Percentiles rank a stretch among this genome's conserved stretches.
phyloP scores from a whole-genome alignment of 2,888 invertebrate species.

The Acanthosoma haemorrhoidale region DNA sequence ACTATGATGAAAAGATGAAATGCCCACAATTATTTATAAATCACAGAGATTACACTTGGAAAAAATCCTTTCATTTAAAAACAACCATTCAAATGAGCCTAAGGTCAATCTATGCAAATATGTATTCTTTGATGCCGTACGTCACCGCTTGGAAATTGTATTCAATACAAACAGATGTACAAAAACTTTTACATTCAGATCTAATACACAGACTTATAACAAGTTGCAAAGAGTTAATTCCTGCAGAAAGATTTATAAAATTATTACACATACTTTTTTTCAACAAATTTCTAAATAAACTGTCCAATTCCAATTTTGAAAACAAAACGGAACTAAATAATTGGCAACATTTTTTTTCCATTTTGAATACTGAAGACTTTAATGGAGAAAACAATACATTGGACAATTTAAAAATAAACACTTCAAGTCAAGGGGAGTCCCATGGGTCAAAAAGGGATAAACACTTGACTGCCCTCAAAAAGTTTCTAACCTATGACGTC shows the following conservation, averaged over 20 bases:
- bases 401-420: background rate
- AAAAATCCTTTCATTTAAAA: background rate
- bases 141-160: background rate
- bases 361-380: background rate
- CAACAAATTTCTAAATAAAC: background rate
- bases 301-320: background rate
- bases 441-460: background rate
- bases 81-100: background rate
- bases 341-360: background rate
- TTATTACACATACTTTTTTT: background rate
- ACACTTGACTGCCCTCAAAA: background rate
- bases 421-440: too few species aligned
- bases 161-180: background rate
- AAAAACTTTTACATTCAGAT: background rate
- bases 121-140: slow-evolving; percentile 3
- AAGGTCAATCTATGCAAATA: background rate
- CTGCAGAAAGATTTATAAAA: background rate
- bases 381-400: background rate
- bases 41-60: background rate
- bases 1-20: background rate
- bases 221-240: background rate
- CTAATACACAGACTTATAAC: slow-evolving; percentile 13
- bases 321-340: background rate
- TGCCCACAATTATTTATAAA: background rate
- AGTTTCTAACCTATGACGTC: background rate